Percentiles rank a stretch among this genome's conserved stretches.
Evolutionary conservation across 2,888 invertebrate genomes (phyloP).

Genomic region (Thera britannica): DNA sequence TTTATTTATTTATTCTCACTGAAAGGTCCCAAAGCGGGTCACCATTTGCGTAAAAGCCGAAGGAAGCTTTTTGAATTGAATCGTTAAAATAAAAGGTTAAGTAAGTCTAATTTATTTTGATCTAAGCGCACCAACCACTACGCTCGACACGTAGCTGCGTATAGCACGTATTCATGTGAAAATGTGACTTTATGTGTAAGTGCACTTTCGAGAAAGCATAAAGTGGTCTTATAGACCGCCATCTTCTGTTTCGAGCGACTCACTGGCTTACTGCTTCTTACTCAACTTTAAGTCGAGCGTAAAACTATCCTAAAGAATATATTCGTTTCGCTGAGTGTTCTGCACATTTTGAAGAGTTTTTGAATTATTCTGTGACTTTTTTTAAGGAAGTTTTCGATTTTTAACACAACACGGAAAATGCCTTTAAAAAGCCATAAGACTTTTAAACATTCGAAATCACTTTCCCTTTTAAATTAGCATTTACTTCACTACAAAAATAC

Average conservation of each 20-base stretch:
- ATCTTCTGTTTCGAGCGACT: constrained; percentile 57
- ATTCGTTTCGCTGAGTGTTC: constrained; percentile 11
- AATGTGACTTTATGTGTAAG: constrained; percentile 62
- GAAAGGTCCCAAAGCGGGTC: neutral
- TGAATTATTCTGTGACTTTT: constrained; percentile 15
- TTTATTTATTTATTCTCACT: neutral
- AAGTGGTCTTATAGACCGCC: constrained; percentile 61
- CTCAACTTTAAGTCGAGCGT: constrained; percentile 45
- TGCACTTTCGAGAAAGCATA: constrained; percentile 64
- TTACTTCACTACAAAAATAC: constrained; percentile 37
- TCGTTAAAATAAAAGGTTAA: neutral
- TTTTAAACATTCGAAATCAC: constrained; percentile 16
- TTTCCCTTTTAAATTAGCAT: constrained; percentile 33
- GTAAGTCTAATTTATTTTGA: constrained; percentile 12
- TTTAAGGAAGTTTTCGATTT: constrained; percentile 8
- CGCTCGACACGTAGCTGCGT: constrained; percentile 30
- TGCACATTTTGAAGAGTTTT: constrained; percentile 13
- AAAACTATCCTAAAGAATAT: constrained; percentile 40
- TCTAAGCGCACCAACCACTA: constrained; percentile 26
- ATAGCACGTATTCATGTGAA: constrained; percentile 46
- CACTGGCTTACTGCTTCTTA: constrained; percentile 55
- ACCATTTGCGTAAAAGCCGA: neutral
- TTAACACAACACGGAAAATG: constrained; percentile 29
- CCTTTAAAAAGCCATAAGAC: constrained; percentile 28
- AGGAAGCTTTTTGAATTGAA: neutral